phyloP scores from a whole-genome alignment of 2,113 vertebrate genomes.

The Forbesichthys papilliferus region DNA sequence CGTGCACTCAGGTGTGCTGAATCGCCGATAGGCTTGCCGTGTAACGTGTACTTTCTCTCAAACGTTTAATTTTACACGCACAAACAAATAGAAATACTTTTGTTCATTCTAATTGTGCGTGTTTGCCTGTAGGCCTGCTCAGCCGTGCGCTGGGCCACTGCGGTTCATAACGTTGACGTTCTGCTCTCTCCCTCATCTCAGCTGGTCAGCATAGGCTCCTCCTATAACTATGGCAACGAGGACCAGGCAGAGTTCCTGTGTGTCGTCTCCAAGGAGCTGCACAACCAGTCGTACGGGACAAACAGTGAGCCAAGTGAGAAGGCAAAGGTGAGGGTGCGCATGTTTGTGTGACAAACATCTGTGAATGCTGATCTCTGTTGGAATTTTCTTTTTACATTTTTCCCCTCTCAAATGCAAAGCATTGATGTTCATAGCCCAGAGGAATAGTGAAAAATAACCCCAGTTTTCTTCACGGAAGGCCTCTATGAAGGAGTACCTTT shows the following conservation, averaged over 20 bases:
- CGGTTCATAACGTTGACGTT: constrained; percentile 18
- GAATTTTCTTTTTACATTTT: constrained; percentile 17
- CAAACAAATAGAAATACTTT: too few relatives aligned
- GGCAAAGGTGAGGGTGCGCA: constrained; percentile 84
- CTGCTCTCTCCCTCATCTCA: constrained; percentile 60
- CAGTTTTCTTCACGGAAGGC: constrained; percentile 52
- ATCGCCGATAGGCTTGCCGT: too few relatives aligned
- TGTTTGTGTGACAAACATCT: constrained; percentile 39
- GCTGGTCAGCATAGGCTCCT: constrained; percentile 98
- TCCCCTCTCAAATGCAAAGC: constrained; percentile 8
- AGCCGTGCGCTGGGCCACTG: constrained; percentile 11
- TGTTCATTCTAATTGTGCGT: neutral
- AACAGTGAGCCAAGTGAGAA: constrained; percentile 96
- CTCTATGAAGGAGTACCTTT: constrained; percentile 36
- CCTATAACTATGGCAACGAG: constrained; percentile 99
- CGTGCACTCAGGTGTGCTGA: too few relatives aligned
- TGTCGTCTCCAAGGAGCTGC: constrained; percentile 97
- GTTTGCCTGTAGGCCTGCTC: constrained; percentile 10
- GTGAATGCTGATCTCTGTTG: constrained; percentile 49
- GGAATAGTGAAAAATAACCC: constrained; percentile 23
- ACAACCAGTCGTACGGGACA: constrained; percentile 90
- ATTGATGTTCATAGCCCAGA: constrained; percentile 34
- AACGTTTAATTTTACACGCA: too few relatives aligned
- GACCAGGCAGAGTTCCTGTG: constrained; percentile 99
- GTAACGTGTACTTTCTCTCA: too few relatives aligned